phyloP scores from a whole-genome alignment of 2,113 vertebrate species.

The Gadus macrocephalus region DNA sequence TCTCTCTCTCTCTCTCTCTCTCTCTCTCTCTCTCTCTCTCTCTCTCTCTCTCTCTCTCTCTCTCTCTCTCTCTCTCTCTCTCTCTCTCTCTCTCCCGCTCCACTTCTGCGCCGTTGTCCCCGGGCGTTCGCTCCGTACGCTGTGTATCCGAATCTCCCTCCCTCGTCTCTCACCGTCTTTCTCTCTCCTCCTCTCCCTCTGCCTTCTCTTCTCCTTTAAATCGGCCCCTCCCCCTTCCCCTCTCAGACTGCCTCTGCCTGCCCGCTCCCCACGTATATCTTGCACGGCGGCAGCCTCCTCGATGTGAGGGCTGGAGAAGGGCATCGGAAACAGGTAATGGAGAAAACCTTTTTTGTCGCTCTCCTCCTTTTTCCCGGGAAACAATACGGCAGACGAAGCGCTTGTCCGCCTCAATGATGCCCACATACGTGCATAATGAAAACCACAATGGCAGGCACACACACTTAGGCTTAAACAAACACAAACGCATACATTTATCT shows the following conservation, averaged over 20 bases:
- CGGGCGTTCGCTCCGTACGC: conserved; percentile 20
- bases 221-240: conserved; percentile 16
- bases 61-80: conserved; percentile 55
- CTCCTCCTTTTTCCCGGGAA: background rate
- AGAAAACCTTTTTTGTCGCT: background rate
- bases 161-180: conserved; percentile 32
- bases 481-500: conserved; percentile 1
- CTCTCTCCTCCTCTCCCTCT: conserved; percentile 5
- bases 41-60: conserved; percentile 32
- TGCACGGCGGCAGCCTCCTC: too few species aligned
- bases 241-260: conserved; percentile 4
- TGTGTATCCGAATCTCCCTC: conserved; percentile 45
- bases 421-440: background rate
- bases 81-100: conserved; percentile 29
- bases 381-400: background rate
- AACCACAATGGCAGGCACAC: background rate
- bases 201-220: background rate
- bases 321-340: background rate
- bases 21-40: conserved; percentile 46
- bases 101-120: conserved; percentile 13
- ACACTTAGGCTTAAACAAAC: background rate
- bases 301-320: background rate
- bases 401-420: background rate
- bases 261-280: background rate
- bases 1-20: conserved; percentile 49